Base-by-base conservation (phyloP, 2,113 vertebrate genomes). In the Zosterops borbonicus region DNA sequence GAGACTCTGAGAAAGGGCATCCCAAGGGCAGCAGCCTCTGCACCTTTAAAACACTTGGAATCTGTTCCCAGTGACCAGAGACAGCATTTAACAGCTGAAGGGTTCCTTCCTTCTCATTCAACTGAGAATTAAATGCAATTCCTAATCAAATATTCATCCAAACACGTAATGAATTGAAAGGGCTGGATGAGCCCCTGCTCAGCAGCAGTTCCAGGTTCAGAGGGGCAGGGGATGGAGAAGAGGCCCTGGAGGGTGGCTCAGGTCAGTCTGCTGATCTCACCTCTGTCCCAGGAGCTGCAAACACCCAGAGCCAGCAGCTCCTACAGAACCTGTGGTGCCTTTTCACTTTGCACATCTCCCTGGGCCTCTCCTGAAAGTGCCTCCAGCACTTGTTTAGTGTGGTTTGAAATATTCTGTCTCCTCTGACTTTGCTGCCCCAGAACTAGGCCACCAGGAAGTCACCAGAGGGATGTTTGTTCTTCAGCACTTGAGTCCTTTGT, bases 381-480 rank as follows among this genome's bases (percentile, higher is more conserved):
- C 92, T 55, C 58, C 87, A 50, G 95, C 92, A 4, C 73, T 81
- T 92, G 92, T 84, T 95, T 64, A 31, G 96, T 33, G 93, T 3
- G 27, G 73, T 63, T 85, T 23, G 71, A 64, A 85, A 31, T 27
- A 65, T 75, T 93, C 95, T 20, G 79, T 92, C 97, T 84, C 78
- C 77, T 85, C 67, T 87, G 96, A 97, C 94, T 88, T 96, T 94
- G 94, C 95, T 93, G 95, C 63, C 94, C 95, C 87, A 94, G 96
- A 97, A 97, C 92, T 97, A 93, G 97, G 97, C 87, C 97, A 88
- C 47, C 74, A 86, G 62, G 78, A 87, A 94, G 91, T 41, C 97
- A 95, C 95, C 95, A 97, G 97, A 97, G 97, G 96, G 77, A 96
- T 95, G 39, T 17, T 89, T 91, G 94, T 42, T 96, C 96, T 90